Percentiles rank a stretch among this genome's conserved stretches.
These are phyloP conservation scores for Hystrix brachyura DNA, from an alignment of 2,113 vertebrate genomes.

Conservation along the genomic window DNA sequence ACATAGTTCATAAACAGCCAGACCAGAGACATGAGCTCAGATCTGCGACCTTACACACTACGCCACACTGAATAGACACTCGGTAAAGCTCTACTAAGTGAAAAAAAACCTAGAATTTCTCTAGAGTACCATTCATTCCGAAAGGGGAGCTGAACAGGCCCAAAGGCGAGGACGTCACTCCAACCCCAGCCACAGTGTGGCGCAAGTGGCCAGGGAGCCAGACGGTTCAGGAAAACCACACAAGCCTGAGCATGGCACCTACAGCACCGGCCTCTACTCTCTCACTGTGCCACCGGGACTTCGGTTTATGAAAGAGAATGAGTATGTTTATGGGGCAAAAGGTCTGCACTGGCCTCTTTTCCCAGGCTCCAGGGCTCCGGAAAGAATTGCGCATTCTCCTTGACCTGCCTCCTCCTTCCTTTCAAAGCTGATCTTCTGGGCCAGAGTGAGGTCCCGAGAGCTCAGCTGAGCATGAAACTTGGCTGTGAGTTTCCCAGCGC, in stretches of 20 bases:
- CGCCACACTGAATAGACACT: background rate
- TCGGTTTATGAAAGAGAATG: background rate
- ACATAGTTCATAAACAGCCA: background rate
- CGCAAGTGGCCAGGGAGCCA: background rate
- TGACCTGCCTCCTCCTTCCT: background rate
- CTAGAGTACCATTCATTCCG: background rate
- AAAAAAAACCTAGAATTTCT: background rate
- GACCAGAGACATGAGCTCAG: background rate
- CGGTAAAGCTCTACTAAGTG: background rate
- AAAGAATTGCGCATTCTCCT: background rate
- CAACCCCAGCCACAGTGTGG: background rate
- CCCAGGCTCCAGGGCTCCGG: background rate
- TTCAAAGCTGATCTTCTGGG: background rate
- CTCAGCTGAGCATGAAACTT: background rate
- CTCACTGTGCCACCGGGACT: background rate
- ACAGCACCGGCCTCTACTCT: background rate
- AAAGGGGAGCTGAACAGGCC: background rate
- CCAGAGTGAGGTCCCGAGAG: background rate
- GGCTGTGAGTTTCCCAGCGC: background rate
- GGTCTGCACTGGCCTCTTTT: background rate
- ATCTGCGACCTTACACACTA: background rate
- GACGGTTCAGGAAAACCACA: background rate
- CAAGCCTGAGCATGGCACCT: background rate
- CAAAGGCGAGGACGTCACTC: background rate
- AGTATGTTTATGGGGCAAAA: background rate